Evolutionary conservation across 2,113 vertebrate genomes (phyloP), one percentile per base, ranked within the genome.

Genomic region (Hemibagrus wyckioides): DNA sequence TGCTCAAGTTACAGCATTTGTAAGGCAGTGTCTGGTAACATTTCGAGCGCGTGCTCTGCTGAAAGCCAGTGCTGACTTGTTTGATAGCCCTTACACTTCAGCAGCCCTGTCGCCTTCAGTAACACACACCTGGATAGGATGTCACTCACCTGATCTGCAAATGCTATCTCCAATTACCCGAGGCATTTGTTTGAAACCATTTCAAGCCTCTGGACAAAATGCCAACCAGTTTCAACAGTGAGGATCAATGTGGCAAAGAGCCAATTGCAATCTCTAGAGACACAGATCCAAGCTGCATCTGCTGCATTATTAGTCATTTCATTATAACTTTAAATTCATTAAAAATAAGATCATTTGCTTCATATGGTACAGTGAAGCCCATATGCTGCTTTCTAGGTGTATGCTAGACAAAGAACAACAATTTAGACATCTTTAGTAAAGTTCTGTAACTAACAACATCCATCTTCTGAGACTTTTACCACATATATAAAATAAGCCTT

Each of bases 1-100:
- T 92, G 89, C 89, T 91, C 89, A 89, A 85, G 90, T 90, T 89
- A 91, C 91, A 89, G 89, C 77, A 52, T 91, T 92, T 92, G 89
- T 90, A 88, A 87, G 59, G 71, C 54, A 59, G 88, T 88, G 89
- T 90, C 89, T 90, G 71, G 86, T 90, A 90, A 91, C 90, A 90
- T 88, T 90, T 89, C 87, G 69, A 82, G 86, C 77, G 80, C 82
- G 50, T 82, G 71, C 73, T 83, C 30, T 85, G 82, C 89, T 88
- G 86, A 88, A 91, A 88, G 89, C 83, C 87, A 89, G 90, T n/a
- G n/a, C 84, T 28, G 90, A 86, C 87, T 90, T 77, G 87, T 87
- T 88, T 63, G 79, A 89, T 85, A 89, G 83, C 69, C 71, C 85
- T 75, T 76, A 81, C 59, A 69, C 57, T 50, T 52, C 76, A 54